Evolutionary conservation across 1,140 invertebrate species (phyloP).

Genomic region (Mercenaria mercenaria): DNA sequence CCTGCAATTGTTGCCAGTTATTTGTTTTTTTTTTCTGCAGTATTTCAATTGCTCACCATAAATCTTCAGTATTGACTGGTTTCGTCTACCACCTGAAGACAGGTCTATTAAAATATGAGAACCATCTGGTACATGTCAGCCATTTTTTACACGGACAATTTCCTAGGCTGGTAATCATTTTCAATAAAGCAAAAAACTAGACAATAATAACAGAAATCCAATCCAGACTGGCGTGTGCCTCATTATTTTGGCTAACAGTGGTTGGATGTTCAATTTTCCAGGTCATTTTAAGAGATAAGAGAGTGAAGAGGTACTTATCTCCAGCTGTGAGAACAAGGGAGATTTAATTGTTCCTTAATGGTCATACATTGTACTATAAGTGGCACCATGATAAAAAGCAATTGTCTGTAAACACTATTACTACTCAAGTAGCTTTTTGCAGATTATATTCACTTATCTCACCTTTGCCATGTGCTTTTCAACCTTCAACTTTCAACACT

Average conservation of each 20-base stretch:
- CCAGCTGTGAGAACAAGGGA: constrained; percentile 21
- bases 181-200: not conserved
- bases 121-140: not conserved
- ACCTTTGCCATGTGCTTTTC: no score
- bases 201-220: constrained; percentile 1
- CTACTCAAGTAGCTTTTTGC: not conserved
- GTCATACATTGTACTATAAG: not conserved
- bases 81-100: not conserved
- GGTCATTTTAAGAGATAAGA: constrained; percentile 1
- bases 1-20: no score
- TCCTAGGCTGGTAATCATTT: not conserved
- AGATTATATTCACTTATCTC: not conserved
- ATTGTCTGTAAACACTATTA: not conserved
- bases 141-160: not conserved
- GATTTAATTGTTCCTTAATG: constrained; percentile 22
- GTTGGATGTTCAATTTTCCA: constrained; percentile 17
- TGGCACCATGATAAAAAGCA: not conserved
- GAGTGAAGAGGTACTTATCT: not conserved
- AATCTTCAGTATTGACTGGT: not conserved
- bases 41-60: not conserved
- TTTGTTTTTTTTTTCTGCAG: not conserved
- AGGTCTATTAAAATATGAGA: not conserved
- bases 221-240: not conserved
- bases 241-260: not conserved
- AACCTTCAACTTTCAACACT: no score